Conservation (phyloP, 2,797 vertebrate genomes). For the Tadarida brasiliensis region DNA sequence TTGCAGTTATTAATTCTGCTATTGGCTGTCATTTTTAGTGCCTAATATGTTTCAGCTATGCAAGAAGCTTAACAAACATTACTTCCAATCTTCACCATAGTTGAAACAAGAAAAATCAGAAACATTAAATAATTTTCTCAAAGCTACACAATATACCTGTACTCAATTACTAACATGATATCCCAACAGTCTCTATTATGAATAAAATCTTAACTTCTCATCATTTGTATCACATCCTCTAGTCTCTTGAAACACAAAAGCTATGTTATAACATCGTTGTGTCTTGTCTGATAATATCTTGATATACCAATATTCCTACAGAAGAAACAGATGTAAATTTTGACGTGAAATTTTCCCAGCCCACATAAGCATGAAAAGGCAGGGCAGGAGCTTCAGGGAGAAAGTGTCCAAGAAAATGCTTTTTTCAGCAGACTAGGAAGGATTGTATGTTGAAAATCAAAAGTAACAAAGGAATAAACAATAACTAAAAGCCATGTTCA, state of each 20-base stretch:
- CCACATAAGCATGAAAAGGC: background rate
- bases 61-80: background rate
- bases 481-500: slow-evolving; percentile 13
- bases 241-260: background rate
- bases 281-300: background rate
- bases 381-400: background rate
- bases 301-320: background rate
- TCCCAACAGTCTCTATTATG: background rate
- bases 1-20: background rate
- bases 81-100: slow-evolving; percentile 1
- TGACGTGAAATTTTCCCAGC: background rate
- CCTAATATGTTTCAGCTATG: background rate
- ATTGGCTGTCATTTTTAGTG: background rate
- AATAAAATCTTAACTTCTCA: slow-evolving; percentile 15
- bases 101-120: slow-evolving; percentile 50
- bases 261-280: background rate
- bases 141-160: background rate
- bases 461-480: slow-evolving; percentile 10
- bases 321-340: slow-evolving; percentile 21
- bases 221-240: background rate
- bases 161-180: background rate
- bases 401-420: background rate
- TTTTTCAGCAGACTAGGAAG: background rate
- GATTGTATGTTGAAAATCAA: slow-evolving; percentile 28
- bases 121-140: slow-evolving; percentile 14